Percentiles rank a stretch among this genome's conserved stretches.
Conservation (phyloP, 2,113 vertebrate species). For the Channa argus region DNA sequence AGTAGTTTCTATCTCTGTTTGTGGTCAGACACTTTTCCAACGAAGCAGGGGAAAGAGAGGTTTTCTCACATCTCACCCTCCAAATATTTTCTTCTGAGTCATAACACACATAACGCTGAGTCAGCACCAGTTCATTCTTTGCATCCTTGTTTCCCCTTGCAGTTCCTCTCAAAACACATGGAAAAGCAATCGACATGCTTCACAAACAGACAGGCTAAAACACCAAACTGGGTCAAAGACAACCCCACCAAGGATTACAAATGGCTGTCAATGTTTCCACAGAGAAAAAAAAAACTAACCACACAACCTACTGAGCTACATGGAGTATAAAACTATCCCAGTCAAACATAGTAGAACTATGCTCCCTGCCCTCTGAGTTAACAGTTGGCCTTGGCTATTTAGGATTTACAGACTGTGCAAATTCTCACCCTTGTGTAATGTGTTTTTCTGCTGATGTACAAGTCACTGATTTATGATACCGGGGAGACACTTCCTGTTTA, state of each 20-base stretch:
- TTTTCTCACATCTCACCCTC: conserved; percentile 1
- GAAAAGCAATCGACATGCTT: conserved; percentile 35
- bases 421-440: background rate
- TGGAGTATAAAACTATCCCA: background rate
- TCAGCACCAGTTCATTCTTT: conserved; percentile 6
- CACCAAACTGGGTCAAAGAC: conserved; percentile 4
- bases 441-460: conserved; percentile 14
- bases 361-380: background rate
- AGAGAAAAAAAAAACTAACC: background rate
- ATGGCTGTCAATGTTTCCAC: conserved; percentile 3
- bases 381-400: conserved; percentile 7
- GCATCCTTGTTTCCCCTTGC: background rate
- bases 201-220: background rate
- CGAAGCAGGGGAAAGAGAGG: conserved; percentile 1
- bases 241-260: background rate
- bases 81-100: conserved; percentile 60
- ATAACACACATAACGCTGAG: conserved; percentile 28
- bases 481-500: conserved; percentile 1
- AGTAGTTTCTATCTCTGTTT: conserved; percentile 38
- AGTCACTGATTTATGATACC: conserved; percentile 2
- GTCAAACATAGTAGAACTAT: no score
- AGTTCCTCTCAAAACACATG: conserved; percentile 15
- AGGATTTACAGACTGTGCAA: conserved; percentile 13
- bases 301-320: background rate
- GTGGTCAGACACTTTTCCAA: conserved; percentile 49